Percentiles rank a stretch among this genome's conserved stretches.
Conservation (phyloP, 2,113 vertebrate species). For the Sphyrna mokarran region DNA sequence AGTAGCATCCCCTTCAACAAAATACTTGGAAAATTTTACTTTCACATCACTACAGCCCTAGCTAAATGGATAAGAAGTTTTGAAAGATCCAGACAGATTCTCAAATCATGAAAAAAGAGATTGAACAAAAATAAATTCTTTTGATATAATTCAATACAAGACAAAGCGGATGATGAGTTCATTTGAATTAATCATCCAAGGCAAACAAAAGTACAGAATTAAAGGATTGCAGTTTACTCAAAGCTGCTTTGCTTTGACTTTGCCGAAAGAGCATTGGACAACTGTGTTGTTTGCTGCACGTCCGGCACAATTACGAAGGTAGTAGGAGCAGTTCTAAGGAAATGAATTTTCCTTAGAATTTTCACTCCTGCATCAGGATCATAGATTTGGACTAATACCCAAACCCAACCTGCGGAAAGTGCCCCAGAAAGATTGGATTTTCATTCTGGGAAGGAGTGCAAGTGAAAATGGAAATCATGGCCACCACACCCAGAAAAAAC, state of each 20-base stretch:
- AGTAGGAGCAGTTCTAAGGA: not conserved
- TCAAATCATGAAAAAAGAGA: not conserved
- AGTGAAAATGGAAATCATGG: no score
- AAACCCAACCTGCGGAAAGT: no score
- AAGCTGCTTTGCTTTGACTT: not conserved
- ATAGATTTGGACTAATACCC: not conserved
- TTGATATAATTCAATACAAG: not conserved
- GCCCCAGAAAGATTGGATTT: no score
- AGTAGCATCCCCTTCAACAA: not conserved
- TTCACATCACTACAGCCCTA: not conserved
- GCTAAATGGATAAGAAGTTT: not conserved
- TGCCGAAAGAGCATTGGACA: not conserved
- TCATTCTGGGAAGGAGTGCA: no score
- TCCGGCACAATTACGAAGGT: not conserved
- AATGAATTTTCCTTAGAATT: no score
- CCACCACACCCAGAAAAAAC: no score
- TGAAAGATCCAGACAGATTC: not conserved
- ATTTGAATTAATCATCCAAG: not conserved
- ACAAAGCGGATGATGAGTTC: not conserved
- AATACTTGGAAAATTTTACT: not conserved
- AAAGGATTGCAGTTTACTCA: not conserved
- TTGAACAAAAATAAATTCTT: not conserved
- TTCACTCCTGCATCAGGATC: no score
- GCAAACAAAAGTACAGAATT: not conserved
- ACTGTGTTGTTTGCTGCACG: not conserved